A percentile compares a stretch with the other conserved stretches of the same genome.
These are phyloP conservation scores for Aporrectodea caliginosa DNA, from an alignment of 1,140 invertebrate species.

Conservation along the genomic window DNA sequence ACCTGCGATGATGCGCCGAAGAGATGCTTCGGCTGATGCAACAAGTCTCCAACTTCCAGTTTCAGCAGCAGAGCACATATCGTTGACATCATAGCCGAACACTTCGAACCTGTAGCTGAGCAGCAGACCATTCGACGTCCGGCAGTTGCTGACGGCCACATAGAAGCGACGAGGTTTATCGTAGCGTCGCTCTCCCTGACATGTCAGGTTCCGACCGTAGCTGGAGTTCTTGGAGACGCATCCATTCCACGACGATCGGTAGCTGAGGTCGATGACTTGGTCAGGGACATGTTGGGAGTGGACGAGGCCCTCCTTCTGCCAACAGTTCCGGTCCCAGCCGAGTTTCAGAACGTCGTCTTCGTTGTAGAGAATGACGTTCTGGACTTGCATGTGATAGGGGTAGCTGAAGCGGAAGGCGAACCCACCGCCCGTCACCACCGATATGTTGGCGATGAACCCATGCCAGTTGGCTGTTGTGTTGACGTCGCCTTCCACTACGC, in stretches of 20 bases:
- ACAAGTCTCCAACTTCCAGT: too few species aligned
- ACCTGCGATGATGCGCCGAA: too few species aligned
- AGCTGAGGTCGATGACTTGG: slow-evolving; percentile 14
- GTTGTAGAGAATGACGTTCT: slow-evolving; percentile 20
- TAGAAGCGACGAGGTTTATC: not conserved
- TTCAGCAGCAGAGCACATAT: not conserved
- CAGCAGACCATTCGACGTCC: slow-evolving; percentile 20
- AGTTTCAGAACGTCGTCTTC: not conserved
- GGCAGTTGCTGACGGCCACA: slow-evolving; percentile 28
- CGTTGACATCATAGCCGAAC: slow-evolving; percentile 7
- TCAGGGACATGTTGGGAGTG: not conserved
- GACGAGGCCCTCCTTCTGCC: slow-evolving; percentile 26
- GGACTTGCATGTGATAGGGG: not conserved
- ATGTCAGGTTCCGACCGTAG: slow-evolving; percentile 11
- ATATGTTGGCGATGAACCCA: slow-evolving; percentile 27
- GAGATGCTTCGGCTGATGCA: too few species aligned
- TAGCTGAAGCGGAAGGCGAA: slow-evolving; percentile 16
- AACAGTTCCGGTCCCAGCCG: slow-evolving; percentile 1
- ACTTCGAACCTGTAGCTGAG: slow-evolving; percentile 26
- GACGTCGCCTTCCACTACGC: slow-evolving; percentile 8
- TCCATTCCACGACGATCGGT: slow-evolving; percentile 29
- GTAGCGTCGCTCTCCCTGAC: slow-evolving; percentile 11
- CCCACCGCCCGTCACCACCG: slow-evolving; percentile 10
- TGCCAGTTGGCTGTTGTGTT: slow-evolving; percentile 24
- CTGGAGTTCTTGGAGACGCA: slow-evolving; percentile 14